Conservation (phyloP, 2,797 vertebrate species). For the Glossophaga mutica region DNA sequence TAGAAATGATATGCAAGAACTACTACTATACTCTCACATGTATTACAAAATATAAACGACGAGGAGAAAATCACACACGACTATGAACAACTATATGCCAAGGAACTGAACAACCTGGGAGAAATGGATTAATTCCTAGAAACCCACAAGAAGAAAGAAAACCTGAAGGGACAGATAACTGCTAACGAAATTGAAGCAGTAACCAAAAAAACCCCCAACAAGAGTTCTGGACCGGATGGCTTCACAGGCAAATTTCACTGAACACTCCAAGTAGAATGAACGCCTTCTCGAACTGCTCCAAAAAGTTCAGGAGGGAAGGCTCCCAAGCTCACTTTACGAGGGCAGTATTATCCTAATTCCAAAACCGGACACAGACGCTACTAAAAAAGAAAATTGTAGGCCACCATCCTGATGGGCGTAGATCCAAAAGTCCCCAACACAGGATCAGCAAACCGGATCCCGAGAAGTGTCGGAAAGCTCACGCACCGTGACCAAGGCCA, state of each 20-base stretch:
- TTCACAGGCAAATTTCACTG: background rate
- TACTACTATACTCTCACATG: background rate
- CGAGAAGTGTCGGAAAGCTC: background rate
- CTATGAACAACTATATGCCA: background rate
- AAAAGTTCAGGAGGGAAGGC: background rate
- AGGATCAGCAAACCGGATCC: background rate
- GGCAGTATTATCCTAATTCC: no score
- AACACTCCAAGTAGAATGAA: background rate
- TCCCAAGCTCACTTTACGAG: background rate
- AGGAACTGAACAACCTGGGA: background rate
- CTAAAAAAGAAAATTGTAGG: background rate
- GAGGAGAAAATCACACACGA: background rate
- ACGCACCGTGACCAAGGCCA: background rate
- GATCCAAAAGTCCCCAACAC: background rate
- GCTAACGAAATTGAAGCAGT: background rate
- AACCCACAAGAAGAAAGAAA: background rate
- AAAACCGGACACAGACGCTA: background rate
- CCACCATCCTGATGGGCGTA: background rate
- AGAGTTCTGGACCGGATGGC: background rate
- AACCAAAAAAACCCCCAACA: background rate
- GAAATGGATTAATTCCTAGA: background rate
- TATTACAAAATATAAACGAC: background rate
- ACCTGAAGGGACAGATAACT: background rate
- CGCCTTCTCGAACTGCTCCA: background rate
- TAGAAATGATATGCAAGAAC: background rate